Conservation (phyloP, 2,113 vertebrate species). For the Carassius auratus region DNA sequence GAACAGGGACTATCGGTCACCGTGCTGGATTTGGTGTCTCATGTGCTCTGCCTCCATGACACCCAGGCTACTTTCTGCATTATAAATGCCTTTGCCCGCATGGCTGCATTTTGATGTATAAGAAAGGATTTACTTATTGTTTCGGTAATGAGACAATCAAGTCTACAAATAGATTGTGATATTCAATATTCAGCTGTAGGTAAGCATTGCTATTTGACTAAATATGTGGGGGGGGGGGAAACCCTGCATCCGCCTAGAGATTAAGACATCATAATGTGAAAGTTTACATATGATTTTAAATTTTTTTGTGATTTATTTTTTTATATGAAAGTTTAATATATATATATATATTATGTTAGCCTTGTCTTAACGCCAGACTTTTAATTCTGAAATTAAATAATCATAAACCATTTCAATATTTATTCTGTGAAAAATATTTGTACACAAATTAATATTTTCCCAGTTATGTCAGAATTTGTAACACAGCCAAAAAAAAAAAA, state of each 20-base stretch:
- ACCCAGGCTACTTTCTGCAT: constrained; percentile 51
- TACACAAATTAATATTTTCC: background rate
- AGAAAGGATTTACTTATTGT: constrained; percentile 28
- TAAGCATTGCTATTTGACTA: background rate
- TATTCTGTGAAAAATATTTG: background rate
- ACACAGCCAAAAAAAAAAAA: background rate
- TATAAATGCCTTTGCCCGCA: constrained; percentile 50
- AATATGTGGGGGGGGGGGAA: background rate
- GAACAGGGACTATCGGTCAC: constrained; percentile 25
- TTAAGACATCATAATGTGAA: background rate
- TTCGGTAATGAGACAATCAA: constrained; percentile 6
- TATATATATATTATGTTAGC: background rate
- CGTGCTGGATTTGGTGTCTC: constrained; percentile 49
- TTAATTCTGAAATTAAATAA: background rate
- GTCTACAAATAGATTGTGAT: constrained; percentile 23
- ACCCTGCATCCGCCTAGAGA: too few relatives aligned
- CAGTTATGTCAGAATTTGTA: background rate
- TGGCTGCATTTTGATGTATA: constrained; percentile 27
- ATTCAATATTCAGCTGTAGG: background rate
- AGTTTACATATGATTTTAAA: background rate
- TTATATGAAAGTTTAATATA: background rate
- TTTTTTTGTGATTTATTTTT: background rate
- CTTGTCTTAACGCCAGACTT: background rate
- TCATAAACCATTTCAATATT: background rate
- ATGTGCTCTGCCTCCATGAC: constrained; percentile 50